Evolutionary conservation across 2,797 vertebrate genomes (phyloP), one percentile per base, ranked within the genome.

Genomic region (Centropyge bicolor): DNA sequence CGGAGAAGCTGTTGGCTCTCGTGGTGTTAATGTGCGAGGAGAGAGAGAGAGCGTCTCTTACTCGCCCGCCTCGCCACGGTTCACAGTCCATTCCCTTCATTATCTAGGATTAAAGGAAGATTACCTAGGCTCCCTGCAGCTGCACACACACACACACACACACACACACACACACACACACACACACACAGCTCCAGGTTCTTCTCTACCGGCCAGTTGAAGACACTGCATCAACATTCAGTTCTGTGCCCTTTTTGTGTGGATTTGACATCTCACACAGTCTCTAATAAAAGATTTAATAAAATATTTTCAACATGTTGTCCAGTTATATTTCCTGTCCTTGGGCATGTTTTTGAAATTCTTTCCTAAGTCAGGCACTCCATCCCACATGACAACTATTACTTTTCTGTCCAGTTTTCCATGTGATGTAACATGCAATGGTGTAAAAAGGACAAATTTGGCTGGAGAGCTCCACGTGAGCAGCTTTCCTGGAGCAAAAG

Each of bases 51-150:
- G 17, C 8, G 12, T 5, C 60, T 24, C 52, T 61, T 36, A 16
- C 57, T 54, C 40, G 76, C 49, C 56, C 51, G 76, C 57, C 65
- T 68, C 40, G 5, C 24, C 20, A 7, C 41, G 20, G 75, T 75
- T 75, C 89, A 84, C 76, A 88, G 78, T 88, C 78, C 82, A 63
- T 76, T 80, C 27, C 55, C 76, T 82, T 82, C 70, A 68, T 91
- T 89, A 92, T 88, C 74, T 66, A 35, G 60, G 78, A 84, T 90
- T 89, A 71, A 67, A 84, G 66, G 81, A 68, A 73, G 76, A 66
- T 83, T 70, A 78, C 69, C 41, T 27, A 38, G 57, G 31, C 86
- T 77, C 61, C 51, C 70, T 77, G 35, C 52, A 70, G 80, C 82
- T 83, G 79, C 62, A 48, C 68, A 49, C 54, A 59, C 60, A 36